Evolutionary conservation across 1,140 invertebrate species (phyloP).

Genomic region (Formica selysi): DNA sequence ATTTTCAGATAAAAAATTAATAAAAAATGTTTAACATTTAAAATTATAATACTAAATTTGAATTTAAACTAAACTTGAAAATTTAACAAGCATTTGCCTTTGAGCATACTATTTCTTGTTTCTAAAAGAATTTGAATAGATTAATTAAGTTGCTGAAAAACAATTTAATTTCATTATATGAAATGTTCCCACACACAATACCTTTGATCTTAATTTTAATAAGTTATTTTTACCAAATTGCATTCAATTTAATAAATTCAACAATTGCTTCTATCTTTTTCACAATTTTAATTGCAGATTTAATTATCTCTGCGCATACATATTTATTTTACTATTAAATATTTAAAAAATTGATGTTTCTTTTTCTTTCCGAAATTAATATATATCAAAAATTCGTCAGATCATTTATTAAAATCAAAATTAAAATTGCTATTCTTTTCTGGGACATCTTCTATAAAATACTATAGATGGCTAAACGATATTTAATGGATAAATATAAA

Average conservation of each 20-base stretch:
- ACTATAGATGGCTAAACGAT: conserved; percentile 64
- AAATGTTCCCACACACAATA: background rate
- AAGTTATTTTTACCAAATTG: background rate
- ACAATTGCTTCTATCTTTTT: background rate
- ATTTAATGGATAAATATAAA: background rate
- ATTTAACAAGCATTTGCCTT: background rate
- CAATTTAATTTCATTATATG: conserved; percentile 8
- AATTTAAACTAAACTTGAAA: background rate
- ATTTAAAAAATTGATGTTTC: background rate
- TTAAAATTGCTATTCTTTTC: background rate
- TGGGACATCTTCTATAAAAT: background rate
- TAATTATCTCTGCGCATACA: background rate
- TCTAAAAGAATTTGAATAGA: background rate
- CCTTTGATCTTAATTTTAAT: background rate
- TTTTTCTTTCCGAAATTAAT: background rate
- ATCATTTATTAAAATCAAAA: background rate
- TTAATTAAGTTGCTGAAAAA: background rate
- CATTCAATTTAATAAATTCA: conserved; percentile 12
- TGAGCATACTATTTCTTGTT: background rate
- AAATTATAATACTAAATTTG: background rate
- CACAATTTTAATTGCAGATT: background rate
- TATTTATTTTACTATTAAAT: conserved; percentile 5
- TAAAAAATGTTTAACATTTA: background rate
- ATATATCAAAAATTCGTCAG: background rate
- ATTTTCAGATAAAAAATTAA: background rate